Percentiles rank a stretch among this genome's conserved stretches.
Conservation (phyloP, 2,888 invertebrate species). For the Protophormia terraenovae region DNA sequence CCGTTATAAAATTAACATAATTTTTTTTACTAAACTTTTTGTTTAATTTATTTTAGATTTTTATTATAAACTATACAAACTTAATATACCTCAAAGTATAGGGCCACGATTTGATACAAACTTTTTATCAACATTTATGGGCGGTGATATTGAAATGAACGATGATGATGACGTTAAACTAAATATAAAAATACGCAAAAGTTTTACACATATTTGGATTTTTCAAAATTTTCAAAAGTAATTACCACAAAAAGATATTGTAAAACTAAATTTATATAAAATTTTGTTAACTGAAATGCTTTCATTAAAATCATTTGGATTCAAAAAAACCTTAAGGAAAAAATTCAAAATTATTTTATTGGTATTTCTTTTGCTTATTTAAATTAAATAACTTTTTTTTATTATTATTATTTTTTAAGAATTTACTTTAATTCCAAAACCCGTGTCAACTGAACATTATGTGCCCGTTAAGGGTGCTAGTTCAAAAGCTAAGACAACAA, state of each 20-base stretch:
- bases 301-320: slow-evolving; percentile 1
- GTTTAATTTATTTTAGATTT: slow-evolving; percentile 31
- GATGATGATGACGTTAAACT: neutral
- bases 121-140: neutral
- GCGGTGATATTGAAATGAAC: neutral
- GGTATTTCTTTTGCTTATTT: neutral
- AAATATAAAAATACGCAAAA: slow-evolving; percentile 21
- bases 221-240: slow-evolving; percentile 55
- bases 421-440: neutral
- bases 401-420: neutral
- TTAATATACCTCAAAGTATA: slow-evolving; percentile 32
- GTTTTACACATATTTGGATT: slow-evolving; percentile 24
- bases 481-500: neutral
- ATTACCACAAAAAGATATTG: slow-evolving; percentile 9
- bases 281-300: neutral
- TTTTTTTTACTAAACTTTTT: neutral
- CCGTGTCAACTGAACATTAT: neutral
- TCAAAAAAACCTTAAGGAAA: too few relatives aligned
- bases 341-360: neutral
- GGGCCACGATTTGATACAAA: slow-evolving; percentile 32
- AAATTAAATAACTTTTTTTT: neutral
- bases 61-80: neutral
- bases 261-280: neutral
- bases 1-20: too few relatives aligned
- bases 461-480: neutral